A percentile compares a stretch with the other conserved stretches of the same genome.
Conservation (phyloP, 1,140 invertebrate genomes). For the Agraylea sexmaculata region DNA sequence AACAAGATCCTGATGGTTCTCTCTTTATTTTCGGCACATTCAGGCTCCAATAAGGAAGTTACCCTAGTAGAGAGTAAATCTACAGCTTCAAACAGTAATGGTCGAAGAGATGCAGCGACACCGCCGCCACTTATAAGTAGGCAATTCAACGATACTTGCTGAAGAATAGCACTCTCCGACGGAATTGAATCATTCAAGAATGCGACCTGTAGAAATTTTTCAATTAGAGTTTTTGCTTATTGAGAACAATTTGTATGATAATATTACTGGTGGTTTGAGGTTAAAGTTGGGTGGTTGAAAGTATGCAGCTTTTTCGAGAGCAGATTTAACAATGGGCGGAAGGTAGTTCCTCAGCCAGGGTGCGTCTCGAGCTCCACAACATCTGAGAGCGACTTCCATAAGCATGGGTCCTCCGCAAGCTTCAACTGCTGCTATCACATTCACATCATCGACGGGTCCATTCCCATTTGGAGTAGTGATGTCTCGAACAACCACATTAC, state of each 20-base stretch:
- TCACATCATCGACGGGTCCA: constrained; percentile 25
- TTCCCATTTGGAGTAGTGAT: constrained; percentile 22
- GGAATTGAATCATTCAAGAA: constrained; percentile 71
- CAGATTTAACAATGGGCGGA: constrained; percentile 25
- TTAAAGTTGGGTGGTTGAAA: constrained; percentile 8
- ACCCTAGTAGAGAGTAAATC: constrained; percentile 26
- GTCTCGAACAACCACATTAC: constrained; percentile 8
- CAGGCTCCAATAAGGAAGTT: constrained; percentile 9
- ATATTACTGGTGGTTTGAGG: constrained; percentile 7
- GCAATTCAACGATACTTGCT: constrained; percentile 39
- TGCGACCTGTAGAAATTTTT: constrained; percentile 41
- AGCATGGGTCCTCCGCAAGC: constrained; percentile 20
- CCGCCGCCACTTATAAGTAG: constrained; percentile 32
- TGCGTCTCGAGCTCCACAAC: constrained; percentile 22
- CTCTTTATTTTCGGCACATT: constrained; percentile 23
- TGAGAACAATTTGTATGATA: neutral
- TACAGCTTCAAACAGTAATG: constrained; percentile 32
- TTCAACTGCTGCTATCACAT: constrained; percentile 18
- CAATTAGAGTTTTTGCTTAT: neutral
- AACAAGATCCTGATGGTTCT: constrained; percentile 31
- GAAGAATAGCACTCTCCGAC: constrained; percentile 65
- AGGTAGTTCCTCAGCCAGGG: constrained; percentile 30
- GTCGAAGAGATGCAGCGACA: constrained; percentile 30
- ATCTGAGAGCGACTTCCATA: constrained; percentile 18
- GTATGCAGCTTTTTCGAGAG: constrained; percentile 21